Conservation (phyloP, 2,888 invertebrate genomes). For the Drosophila subquinaria region DNA sequence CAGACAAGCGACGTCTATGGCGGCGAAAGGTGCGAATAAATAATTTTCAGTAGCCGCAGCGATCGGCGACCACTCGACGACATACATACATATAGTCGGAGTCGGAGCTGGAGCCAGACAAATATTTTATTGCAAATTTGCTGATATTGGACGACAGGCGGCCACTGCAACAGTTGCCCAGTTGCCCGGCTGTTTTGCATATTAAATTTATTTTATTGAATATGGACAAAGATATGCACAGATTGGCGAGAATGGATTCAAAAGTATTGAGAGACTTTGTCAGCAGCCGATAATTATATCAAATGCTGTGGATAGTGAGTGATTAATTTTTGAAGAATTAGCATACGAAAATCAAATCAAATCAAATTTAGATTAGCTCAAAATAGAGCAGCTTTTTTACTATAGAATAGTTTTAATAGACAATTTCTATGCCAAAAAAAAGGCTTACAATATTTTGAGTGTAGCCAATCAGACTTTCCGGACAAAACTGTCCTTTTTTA, state of each 20-base stretch:
- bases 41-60: conserved; percentile 76
- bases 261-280: conserved; percentile 30
- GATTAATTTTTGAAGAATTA: neutral
- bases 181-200: conserved; percentile 68
- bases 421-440: too few relatives aligned
- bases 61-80: conserved; percentile 45
- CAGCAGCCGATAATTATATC: conserved; percentile 12
- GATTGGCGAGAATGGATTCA: conserved; percentile 55
- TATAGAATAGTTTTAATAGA: too few relatives aligned
- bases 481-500: too few relatives aligned
- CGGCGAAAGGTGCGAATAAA: conserved; percentile 80
- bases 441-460: too few relatives aligned
- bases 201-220: conserved; percentile 81
- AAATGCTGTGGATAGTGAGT: conserved; percentile 1
- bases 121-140: conserved; percentile 81
- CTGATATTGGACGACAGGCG: conserved; percentile 76
- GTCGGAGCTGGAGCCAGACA: conserved; percentile 59
- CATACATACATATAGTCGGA: neutral
- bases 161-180: conserved; percentile 47
- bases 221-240: conserved; percentile 61
- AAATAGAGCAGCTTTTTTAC: too few relatives aligned
- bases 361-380: neutral
- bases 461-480: too few relatives aligned
- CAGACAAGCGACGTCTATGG: conserved; percentile 37
- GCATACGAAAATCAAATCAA: neutral